phyloP scores from a whole-genome alignment of 2,888 invertebrate species.

The Adineta ricciae region DNA sequence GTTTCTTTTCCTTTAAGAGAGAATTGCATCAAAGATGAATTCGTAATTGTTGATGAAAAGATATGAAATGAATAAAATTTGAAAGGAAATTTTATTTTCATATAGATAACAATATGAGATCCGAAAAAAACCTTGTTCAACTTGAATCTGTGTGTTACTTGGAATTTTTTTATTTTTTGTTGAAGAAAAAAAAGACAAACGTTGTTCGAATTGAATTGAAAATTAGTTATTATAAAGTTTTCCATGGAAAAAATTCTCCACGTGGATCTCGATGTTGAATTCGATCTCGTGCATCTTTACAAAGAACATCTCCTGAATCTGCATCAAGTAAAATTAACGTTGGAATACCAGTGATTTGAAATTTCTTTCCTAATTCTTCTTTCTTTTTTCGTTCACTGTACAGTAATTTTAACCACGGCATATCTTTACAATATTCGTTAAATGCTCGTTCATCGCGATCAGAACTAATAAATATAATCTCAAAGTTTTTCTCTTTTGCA shows the following conservation, averaged over 20 bases:
- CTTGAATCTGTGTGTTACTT: not conserved
- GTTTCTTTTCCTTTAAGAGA: no score
- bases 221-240: not conserved
- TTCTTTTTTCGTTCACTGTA: constrained; percentile 8
- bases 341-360: not conserved
- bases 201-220: not conserved
- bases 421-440: not conserved
- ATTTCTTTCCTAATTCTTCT: constrained; percentile 11
- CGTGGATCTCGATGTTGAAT: not conserved
- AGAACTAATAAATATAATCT: constrained; percentile 11
- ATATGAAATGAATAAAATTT: not conserved
- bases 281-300: not conserved
- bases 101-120: constrained; percentile 8
- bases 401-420: not conserved
- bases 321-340: not conserved
- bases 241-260: constrained; percentile 10
- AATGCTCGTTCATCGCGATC: constrained; percentile 14
- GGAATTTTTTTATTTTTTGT: not conserved
- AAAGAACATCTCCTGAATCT: constrained; percentile 1
- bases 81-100: not conserved
- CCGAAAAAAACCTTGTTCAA: not conserved
- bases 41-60: not conserved
- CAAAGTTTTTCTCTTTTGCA: not conserved
- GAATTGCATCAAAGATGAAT: no score
- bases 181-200: not conserved